phyloP scores from a whole-genome alignment of 2,888 invertebrate species.

The Lasius fuliginosus region DNA sequence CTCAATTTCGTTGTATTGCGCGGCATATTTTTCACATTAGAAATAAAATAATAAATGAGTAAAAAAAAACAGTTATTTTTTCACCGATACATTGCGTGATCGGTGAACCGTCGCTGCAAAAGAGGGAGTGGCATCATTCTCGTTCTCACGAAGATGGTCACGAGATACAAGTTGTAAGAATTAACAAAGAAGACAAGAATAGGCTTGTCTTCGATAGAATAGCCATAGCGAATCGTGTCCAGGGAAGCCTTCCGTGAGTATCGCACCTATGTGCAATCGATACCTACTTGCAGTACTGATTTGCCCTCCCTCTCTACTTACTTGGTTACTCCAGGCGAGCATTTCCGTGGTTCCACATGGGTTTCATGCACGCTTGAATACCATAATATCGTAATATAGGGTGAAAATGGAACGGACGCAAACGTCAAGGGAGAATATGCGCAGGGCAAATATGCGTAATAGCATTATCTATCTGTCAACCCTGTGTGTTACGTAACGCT shows the following conservation, averaged over 20 bases:
- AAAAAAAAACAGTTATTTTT: slow-evolving; percentile 31
- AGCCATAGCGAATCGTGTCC: slow-evolving; percentile 68
- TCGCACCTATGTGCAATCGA: slow-evolving; percentile 77
- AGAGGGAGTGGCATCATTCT: slow-evolving; percentile 61
- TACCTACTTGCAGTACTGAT: slow-evolving; percentile 72
- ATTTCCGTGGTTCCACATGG: slow-evolving; percentile 68
- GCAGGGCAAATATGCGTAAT: slow-evolving; percentile 71
- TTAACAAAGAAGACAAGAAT: slow-evolving; percentile 47
- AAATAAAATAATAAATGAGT: slow-evolving; percentile 61
- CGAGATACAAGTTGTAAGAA: slow-evolving; percentile 71
- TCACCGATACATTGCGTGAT: slow-evolving; percentile 17
- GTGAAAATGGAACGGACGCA: slow-evolving; percentile 62
- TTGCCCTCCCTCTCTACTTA: slow-evolving; percentile 39
- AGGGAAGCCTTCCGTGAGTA: slow-evolving; percentile 74
- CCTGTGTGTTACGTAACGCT: not conserved
- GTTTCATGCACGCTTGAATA: slow-evolving; percentile 67
- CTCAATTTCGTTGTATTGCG: not conserved
- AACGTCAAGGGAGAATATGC: slow-evolving; percentile 56
- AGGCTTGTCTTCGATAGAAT: slow-evolving; percentile 57
- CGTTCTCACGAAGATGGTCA: slow-evolving; percentile 60
- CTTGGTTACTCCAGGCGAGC: slow-evolving; percentile 58
- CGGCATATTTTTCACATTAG: slow-evolving; percentile 59
- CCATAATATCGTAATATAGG: slow-evolving; percentile 46
- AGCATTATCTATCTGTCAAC: slow-evolving; percentile 65
- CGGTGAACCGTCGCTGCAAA: slow-evolving; percentile 56